Evolutionary conservation across 2,888 invertebrate species (phyloP).

Genomic region (Sinelater perroti): DNA sequence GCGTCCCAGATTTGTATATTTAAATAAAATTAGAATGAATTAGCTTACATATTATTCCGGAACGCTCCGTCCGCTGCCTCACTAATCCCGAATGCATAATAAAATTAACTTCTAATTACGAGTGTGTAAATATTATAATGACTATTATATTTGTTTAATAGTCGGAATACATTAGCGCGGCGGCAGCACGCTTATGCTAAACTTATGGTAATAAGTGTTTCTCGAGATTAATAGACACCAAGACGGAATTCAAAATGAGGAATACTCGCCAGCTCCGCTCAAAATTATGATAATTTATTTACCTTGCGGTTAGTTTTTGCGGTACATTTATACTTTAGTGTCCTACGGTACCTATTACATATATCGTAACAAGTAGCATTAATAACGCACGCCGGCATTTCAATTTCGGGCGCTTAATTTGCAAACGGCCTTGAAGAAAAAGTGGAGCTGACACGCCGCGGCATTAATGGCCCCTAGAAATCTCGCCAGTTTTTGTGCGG

Average conservation of each 20-base stretch:
- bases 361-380: constrained; percentile 14
- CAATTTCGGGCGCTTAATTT: neutral
- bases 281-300: constrained; percentile 44
- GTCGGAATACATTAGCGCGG: constrained; percentile 50
- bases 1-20: constrained; percentile 46
- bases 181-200: constrained; percentile 55
- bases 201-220: constrained; percentile 54
- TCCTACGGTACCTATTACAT: constrained; percentile 21
- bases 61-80: constrained; percentile 38
- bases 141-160: constrained; percentile 49
- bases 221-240: constrained; percentile 52
- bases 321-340: constrained; percentile 32
- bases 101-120: constrained; percentile 43
- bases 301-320: constrained; percentile 39
- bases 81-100: constrained; percentile 41
- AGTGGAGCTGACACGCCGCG: too few relatives aligned
- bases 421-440: constrained; percentile 3
- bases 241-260: constrained; percentile 46
- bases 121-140: constrained; percentile 49
- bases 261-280: constrained; percentile 39
- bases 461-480: too few relatives aligned
- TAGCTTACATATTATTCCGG: constrained; percentile 45
- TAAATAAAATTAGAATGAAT: constrained; percentile 51
- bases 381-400: neutral
- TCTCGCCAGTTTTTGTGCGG: too few relatives aligned